These are phyloP conservation scores for Unio delphinus DNA, from an alignment of 2,888 invertebrate genomes.

Conservation along the genomic window DNA sequence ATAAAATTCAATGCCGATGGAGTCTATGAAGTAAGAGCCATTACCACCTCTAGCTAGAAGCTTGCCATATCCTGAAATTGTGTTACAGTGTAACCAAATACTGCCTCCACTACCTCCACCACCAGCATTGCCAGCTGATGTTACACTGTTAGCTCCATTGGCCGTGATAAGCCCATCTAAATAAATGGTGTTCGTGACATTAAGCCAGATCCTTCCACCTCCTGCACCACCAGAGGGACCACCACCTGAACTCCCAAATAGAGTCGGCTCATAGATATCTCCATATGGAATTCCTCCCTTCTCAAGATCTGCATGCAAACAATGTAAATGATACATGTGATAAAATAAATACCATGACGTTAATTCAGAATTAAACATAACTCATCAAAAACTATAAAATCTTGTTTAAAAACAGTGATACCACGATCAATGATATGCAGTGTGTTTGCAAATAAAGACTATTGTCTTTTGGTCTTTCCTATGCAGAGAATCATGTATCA, in stretches of 20 bases:
- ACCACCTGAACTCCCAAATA: conserved; percentile 56
- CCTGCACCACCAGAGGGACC: conserved; percentile 50
- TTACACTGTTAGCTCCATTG: conserved; percentile 39
- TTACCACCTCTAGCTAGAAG: conserved; percentile 41
- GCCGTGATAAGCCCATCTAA: conserved; percentile 53
- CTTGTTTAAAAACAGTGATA: too few relatives aligned
- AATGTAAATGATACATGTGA: too few relatives aligned
- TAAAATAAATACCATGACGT: too few relatives aligned
- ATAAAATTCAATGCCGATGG: background rate
- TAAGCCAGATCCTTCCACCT: conserved; percentile 58
- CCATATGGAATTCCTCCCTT: conserved; percentile 46
- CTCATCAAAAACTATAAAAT: too few relatives aligned
- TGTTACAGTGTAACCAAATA: conserved; percentile 49
- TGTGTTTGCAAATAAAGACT: too few relatives aligned
- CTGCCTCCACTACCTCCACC: conserved; percentile 61
- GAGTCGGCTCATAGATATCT: conserved; percentile 52
- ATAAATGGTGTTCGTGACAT: conserved; percentile 51
- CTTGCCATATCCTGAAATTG: conserved; percentile 46
- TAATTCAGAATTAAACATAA: too few relatives aligned
- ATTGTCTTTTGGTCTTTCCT: too few relatives aligned
- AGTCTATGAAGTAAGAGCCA: conserved; percentile 20
- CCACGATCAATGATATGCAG: too few relatives aligned
- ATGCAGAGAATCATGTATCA: too few relatives aligned
- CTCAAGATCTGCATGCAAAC: too few relatives aligned
- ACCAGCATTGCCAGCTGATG: conserved; percentile 19